Evolutionary conservation across 2,797 vertebrate species (phyloP).

Genomic region (Gymnocypris eckloni): DNA sequence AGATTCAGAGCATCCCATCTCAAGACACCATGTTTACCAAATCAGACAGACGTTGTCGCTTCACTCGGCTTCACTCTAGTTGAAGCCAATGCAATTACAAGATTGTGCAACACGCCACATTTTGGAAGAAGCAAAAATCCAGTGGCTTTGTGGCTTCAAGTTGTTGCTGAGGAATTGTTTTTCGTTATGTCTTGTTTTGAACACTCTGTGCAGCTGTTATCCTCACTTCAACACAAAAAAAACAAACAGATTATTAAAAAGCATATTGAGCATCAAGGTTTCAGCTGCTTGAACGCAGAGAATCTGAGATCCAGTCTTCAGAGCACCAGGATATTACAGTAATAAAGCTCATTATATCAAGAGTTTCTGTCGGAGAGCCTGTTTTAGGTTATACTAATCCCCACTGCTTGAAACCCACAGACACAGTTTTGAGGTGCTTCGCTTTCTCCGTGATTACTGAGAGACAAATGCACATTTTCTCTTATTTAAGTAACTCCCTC

Average conservation of each 20-base stretch:
- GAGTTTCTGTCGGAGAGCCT: conserved; percentile 42
- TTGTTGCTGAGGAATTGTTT: background rate
- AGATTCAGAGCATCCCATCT: conserved; percentile 19
- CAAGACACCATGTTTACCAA: conserved; percentile 6
- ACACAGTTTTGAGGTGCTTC: conserved; percentile 21
- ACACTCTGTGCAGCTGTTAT: background rate
- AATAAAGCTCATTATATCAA: conserved; percentile 50
- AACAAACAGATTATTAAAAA: conserved; percentile 4
- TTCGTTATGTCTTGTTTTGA: background rate
- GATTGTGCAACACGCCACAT: conserved; percentile 18
- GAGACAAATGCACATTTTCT: conserved; percentile 41
- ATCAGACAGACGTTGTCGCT: conserved; percentile 37
- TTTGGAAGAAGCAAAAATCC: conserved; percentile 11
- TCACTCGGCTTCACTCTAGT: conserved; percentile 24
- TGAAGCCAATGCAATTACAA: conserved; percentile 21
- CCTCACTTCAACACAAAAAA: background rate
- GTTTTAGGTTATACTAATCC: conserved; percentile 48
- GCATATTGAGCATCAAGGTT: background rate
- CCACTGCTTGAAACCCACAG: conserved; percentile 30
- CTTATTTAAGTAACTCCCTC: conserved; percentile 46
- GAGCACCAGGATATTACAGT: background rate
- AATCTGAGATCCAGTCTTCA: conserved; percentile 1
- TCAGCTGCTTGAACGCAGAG: background rate
- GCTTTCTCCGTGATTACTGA: conserved; percentile 43
- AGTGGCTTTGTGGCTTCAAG: background rate